These are phyloP conservation scores for Octopus bimaculoides DNA, from an alignment of 1,140 invertebrate genomes.

Conservation along the genomic window DNA sequence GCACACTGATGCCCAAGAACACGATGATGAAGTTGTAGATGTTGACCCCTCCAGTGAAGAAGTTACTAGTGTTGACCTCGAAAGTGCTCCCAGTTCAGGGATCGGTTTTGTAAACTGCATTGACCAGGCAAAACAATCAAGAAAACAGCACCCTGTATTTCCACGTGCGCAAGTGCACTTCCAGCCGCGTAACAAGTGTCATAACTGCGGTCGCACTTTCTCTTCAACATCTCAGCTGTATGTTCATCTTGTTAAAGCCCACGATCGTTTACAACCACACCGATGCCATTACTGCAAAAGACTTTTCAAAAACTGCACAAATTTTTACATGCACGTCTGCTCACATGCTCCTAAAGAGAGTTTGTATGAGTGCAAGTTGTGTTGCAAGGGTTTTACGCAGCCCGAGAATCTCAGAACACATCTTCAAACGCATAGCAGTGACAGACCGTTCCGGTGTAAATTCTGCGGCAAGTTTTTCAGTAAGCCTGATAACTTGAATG, in stretches of 20 bases:
- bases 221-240: background rate
- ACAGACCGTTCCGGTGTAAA: background rate
- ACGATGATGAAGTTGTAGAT: too few relatives aligned
- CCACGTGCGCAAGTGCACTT: too few relatives aligned
- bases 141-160: too few relatives aligned
- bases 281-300: background rate
- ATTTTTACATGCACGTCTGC: too few relatives aligned
- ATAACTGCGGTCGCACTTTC: background rate
- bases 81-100: too few relatives aligned
- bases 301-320: background rate
- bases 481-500: slow-evolving; percentile 18
- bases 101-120: too few relatives aligned
- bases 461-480: background rate
- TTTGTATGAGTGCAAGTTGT: slow-evolving; percentile 29
- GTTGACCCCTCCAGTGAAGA: too few relatives aligned
- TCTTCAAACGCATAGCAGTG: background rate
- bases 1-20: too few relatives aligned
- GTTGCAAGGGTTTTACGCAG: too few relatives aligned
- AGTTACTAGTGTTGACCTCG: too few relatives aligned
- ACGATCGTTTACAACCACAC: background rate
- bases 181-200: background rate
- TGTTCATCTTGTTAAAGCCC: background rate
- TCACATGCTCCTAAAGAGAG: slow-evolving; percentile 19
- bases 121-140: too few relatives aligned
- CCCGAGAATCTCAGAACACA: too few relatives aligned